Base-by-base conservation (phyloP, 53 echinoderm and acorn worm genomes). In the Holothuria leucospilota region DNA sequence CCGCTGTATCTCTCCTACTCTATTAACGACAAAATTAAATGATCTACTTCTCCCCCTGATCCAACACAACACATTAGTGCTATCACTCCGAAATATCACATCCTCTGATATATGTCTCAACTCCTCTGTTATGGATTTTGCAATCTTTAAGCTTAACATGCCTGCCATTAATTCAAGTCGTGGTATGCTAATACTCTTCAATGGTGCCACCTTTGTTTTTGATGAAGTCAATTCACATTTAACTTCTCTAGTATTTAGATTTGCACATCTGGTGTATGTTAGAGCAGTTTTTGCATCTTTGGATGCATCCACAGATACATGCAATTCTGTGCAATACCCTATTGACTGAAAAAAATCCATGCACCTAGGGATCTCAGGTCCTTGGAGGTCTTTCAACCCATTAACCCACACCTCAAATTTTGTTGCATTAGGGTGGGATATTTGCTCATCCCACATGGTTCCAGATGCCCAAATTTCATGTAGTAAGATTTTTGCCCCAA, bases 1-100 rank as follows among this genome's bases (percentile, higher is more conserved):
- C 66, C 81, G 77, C 21, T 39, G 75, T 38, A 90, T 86, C 18
- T 68, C n/a, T n/a, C n/a, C n/a, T n/a, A n/a, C n/a, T n/a, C n/a
- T n/a, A n/a, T n/a, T n/a, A n/a, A n/a, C n/a, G n/a, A n/a, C n/a
- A n/a, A n/a, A n/a, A n/a, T n/a, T n/a, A n/a, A n/a, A n/a, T n/a
- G 69, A 20, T 26, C 69, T 68, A 26, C 69, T 68, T 15, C 26
- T 14, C 13, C 69, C 69, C 26, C 69, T 15, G 13, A 27, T 74
- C 40, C 74, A 39, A 30, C 77, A 75, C 29, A 75, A 42, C 12
- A 75, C 77, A 75, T 75, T 75, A 39, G 18, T 38, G 46, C 39
- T 51, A 42, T 75, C 77, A 42, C 77, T 41, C 77, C 77, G 51
- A 51, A 39, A 75, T 42, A 40, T 84, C 16, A 84, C 69, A 13